These are phyloP conservation scores for Tychaedon coryphoeus DNA, from an alignment of 2,113 vertebrate species.

Conservation along the genomic window DNA sequence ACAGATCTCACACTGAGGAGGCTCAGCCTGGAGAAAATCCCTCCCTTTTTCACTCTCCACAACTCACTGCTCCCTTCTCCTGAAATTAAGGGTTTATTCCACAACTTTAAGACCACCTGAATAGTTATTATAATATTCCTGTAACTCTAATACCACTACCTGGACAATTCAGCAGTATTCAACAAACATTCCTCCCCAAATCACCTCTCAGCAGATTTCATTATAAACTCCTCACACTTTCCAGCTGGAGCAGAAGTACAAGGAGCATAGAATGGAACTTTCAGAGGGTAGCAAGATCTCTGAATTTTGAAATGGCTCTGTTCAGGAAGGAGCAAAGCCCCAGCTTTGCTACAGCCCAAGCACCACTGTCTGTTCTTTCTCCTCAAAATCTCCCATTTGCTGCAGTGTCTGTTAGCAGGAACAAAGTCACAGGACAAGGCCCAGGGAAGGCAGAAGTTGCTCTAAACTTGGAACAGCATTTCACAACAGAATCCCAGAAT, in stretches of 20 bases:
- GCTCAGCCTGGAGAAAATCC: not conserved
- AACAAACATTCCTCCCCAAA: not conserved
- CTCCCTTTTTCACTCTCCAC: not conserved
- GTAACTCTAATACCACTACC: too few species aligned
- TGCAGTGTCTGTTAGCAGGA: not conserved
- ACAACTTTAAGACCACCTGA: not conserved
- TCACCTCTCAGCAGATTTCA: not conserved
- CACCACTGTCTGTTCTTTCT: not conserved
- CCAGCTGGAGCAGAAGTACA: rapidly evolving
- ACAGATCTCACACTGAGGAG: not conserved
- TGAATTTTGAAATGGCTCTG: not conserved
- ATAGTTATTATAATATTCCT: too few species aligned
- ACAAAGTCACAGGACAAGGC: not conserved
- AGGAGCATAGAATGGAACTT: not conserved
- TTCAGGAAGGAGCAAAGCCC: not conserved
- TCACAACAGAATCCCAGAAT: not conserved
- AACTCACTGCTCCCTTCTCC: not conserved
- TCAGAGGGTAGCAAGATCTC: rapidly evolving
- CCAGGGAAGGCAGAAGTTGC: not conserved
- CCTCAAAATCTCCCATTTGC: not conserved
- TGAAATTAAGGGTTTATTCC: not conserved
- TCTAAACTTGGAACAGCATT: not conserved
- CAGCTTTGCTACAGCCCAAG: not conserved
- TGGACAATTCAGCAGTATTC: too few species aligned
- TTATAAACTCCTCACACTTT: not conserved